Base-by-base conservation (phyloP, 2,888 invertebrate genomes). In the Drosophila anomalipes region DNA sequence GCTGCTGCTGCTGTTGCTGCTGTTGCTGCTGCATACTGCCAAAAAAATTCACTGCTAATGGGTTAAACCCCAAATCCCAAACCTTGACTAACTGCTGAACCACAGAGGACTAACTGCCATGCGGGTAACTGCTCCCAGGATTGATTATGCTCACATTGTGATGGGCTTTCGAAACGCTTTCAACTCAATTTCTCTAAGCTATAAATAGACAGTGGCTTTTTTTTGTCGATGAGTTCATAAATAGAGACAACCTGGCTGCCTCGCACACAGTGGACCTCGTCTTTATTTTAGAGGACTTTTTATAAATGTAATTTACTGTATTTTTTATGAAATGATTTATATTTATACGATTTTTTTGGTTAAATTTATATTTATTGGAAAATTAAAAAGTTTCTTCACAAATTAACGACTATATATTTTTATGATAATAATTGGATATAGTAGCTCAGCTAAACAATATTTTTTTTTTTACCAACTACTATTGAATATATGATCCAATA, bases 31-130 rank as follows among this genome's bases (percentile, higher is more conserved):
- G 73, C 65, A 67, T 82, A 71, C 70, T 81, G 75, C 74, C 86
- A 79, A 77, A 86, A 35, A 75, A 77, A 47, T 77, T 73, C 78
- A 62, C 61, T 71, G 71, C 78, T 89, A 87, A 87, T 86, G 85
- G 79, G 73, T 51, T 22, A 32, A 56, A 33, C 33, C 47, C 32
- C 51, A 53, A 33, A n/a, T 57, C 39, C n/a, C 37, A 22, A 16
- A 16, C 37, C 44, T 51, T 22, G 22, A 14, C 54, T 58, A 79
- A 35, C 68, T 63, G 54, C 32, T 41, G 53, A 56, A 52, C 56
- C 53, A 16, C 59, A 63, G 39, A 16, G 51, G 26, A 26, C 37
- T 47, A 41, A 54, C 57, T 56, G 64, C 22, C 33, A 66, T 62
- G 74, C 44, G 58, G 68, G 75, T 16, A 73, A 54, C 63, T 63